Percentiles rank a stretch among this genome's conserved stretches.
phyloP scores from a whole-genome alignment of 1,140 invertebrate genomes.

The Galendromus occidentalis region DNA sequence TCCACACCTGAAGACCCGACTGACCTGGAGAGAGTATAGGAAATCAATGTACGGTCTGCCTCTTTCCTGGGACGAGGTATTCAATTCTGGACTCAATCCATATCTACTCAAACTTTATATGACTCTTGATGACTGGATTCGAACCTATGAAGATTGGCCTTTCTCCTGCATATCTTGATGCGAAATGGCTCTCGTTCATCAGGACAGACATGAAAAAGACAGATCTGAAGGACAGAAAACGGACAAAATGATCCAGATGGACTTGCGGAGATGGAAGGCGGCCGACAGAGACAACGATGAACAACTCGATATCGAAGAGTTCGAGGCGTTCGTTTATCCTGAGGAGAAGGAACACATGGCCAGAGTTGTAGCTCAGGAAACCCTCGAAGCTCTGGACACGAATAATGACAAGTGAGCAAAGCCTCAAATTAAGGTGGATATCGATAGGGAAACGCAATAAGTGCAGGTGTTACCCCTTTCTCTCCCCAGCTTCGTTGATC shows the following conservation, averaged over 20 bases:
- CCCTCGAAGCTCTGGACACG: background rate
- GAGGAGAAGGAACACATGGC: constrained; percentile 7
- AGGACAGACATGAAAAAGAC: background rate
- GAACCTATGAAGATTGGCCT: background rate
- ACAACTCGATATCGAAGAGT: background rate
- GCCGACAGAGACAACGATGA: background rate
- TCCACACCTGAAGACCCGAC: background rate
- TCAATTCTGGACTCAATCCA: no score
- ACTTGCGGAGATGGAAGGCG: background rate
- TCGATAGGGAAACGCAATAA: no score
- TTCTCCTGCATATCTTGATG: no score
- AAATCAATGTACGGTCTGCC: constrained; percentile 10
- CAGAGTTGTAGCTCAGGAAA: background rate
- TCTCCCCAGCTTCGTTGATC: background rate
- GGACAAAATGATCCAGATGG: background rate
- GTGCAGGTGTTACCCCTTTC: background rate
- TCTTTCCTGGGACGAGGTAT: background rate
- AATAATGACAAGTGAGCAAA: background rate
- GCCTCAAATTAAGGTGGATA: no score
- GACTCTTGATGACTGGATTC: no score
- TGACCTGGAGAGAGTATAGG: background rate
- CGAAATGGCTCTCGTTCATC: background rate
- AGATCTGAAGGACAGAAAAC: background rate
- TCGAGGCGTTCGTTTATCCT: background rate
- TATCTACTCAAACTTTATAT: no score